phyloP scores from a whole-genome alignment of 2,113 vertebrate genomes.

The Drymodes brunneopygia region DNA sequence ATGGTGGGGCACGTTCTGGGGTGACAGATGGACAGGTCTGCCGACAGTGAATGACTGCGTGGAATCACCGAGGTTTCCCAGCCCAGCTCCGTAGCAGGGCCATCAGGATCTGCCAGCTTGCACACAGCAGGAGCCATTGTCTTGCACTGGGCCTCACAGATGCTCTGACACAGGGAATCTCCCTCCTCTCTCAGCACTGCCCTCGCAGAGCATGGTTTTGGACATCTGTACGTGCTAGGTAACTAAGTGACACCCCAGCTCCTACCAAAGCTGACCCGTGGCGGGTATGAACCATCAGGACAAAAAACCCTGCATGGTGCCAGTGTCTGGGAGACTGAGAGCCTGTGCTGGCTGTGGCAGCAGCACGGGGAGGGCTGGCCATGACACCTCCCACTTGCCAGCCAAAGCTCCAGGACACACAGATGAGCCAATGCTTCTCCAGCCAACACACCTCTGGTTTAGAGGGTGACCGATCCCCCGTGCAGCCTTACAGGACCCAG shows the following conservation, averaged over 20 bases:
- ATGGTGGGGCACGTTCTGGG: accelerated
- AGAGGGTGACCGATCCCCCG: accelerated
- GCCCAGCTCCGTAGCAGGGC: background rate
- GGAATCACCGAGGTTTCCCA: background rate
- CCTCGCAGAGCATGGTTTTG: background rate
- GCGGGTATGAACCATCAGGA: background rate
- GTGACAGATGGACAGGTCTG: background rate
- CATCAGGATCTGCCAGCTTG: conserved; percentile 26
- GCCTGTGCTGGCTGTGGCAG: background rate
- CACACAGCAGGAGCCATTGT: background rate
- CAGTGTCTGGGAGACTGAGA: background rate
- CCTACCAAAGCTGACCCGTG: accelerated
- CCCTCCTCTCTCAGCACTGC: background rate
- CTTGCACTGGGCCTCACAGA: background rate
- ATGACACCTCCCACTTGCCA: accelerated
- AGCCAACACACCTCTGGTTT: background rate
- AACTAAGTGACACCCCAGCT: background rate
- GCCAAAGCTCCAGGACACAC: accelerated
- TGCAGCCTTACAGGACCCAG: accelerated
- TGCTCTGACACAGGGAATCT: background rate
- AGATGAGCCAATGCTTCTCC: background rate
- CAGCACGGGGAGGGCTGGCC: background rate
- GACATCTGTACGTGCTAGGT: background rate
- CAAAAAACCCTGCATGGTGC: background rate
- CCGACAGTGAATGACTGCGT: accelerated